Evolutionary conservation across 1,140 invertebrate species (phyloP), one percentile per base, ranked within the genome.

Genomic region (Neoseiulus cucumeris): DNA sequence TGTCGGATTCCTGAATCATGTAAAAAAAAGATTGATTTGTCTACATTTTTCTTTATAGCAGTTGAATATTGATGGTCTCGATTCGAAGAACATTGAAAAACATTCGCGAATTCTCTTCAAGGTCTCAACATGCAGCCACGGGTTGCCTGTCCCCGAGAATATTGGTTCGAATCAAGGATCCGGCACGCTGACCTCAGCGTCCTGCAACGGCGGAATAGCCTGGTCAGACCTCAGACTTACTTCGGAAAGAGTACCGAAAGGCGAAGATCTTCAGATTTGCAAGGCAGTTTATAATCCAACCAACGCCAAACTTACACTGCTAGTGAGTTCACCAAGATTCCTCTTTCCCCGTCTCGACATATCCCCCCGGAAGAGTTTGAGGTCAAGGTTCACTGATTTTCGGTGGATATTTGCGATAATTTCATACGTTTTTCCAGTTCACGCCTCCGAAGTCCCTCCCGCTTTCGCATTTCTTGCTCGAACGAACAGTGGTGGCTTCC

Each of bases 71-170:
- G n/a, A n/a, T n/a, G n/a, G n/a, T n/a, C n/a, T n/a, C n/a, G n/a
- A n/a, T n/a, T n/a, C n/a, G n/a, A n/a, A n/a, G n/a, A n/a, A n/a
- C n/a, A n/a, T n/a, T n/a, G n/a, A n/a, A n/a, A n/a, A n/a, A n/a
- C n/a, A n/a, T n/a, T n/a, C n/a, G n/a, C n/a, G n/a, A n/a, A n/a
- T n/a, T n/a, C n/a, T n/a, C n/a, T n/a, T 39, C 33, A 29, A 59
- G 51, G 51, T 59, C 51, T 59, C 51, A 33, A 59, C 51, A 33
- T 59, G 51, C 51, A 59, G 51, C 51, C 51, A 59, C 51, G 51
- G 51, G 51, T 25, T 59, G 22, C 51, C 51, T 33, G 51, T 59
- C 33, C 51, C 51, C 22, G 51, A 59, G 51, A 59, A 29, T 33
- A 33, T 14, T 14, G 51, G 14, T 59, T 59, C 33, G 9, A 39